A percentile compares a stretch with the other conserved stretches of the same genome.
Conservation (phyloP, 2,888 invertebrate genomes). For the Synergus gifuensis region DNA sequence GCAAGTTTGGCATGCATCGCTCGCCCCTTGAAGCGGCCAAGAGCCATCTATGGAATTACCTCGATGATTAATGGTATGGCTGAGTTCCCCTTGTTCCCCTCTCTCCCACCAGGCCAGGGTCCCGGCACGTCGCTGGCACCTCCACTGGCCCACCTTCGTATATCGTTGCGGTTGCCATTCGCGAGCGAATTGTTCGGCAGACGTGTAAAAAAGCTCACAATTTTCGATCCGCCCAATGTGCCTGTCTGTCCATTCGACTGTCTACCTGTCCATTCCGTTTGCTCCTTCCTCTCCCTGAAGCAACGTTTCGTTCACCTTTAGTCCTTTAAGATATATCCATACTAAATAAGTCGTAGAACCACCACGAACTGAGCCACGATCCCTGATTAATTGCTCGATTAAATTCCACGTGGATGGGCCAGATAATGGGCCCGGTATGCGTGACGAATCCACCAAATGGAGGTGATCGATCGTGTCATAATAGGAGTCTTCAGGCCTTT, state of each 20-base stretch:
- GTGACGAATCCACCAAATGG: conserved; percentile 24
- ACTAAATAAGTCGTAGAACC: conserved; percentile 60
- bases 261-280: conserved; percentile 52
- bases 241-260: conserved; percentile 44
- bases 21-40: conserved; percentile 72
- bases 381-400: conserved; percentile 24
- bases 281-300: conserved; percentile 43
- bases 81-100: conserved; percentile 48
- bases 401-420: conserved; percentile 27
- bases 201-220: conserved; percentile 74
- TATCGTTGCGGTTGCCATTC: conserved; percentile 51
- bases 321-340: conserved; percentile 57
- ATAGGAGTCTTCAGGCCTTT: background rate
- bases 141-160: conserved; percentile 56
- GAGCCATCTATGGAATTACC: conserved; percentile 77
- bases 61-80: conserved; percentile 75
- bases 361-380: background rate
- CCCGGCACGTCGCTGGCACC: conserved; percentile 53
- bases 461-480: conserved; percentile 27
- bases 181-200: conserved; percentile 66
- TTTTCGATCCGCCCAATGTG: conserved; percentile 63
- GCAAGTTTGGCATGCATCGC: conserved; percentile 74
- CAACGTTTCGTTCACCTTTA: conserved; percentile 52
- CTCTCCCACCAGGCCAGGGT: conserved; percentile 39
- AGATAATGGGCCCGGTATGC: conserved; percentile 34